phyloP scores from a whole-genome alignment of 37 sponge, comb jelly and placozoan species.

The Halichondria panicea region DNA sequence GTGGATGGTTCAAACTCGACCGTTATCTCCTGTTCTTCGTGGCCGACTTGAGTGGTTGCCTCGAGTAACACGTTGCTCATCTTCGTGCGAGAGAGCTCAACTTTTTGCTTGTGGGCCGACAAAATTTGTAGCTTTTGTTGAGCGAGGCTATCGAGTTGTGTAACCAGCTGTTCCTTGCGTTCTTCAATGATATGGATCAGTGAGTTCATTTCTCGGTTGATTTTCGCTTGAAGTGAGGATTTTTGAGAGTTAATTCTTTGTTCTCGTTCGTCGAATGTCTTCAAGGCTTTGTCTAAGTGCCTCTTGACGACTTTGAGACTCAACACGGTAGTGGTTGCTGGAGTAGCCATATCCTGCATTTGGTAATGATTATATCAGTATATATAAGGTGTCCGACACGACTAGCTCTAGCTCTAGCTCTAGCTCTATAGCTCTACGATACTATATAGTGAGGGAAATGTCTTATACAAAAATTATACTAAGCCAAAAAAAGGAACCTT shows the following conservation, averaged over 20 bases:
- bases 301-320: no score
- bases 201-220: neutral
- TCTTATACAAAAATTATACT: no score
- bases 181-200: constrained; percentile 17
- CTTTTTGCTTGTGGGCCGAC: constrained; percentile 6
- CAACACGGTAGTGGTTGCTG: no score
- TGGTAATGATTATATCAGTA: no score
- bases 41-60: neutral
- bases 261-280: neutral
- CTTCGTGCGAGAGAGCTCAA: constrained; percentile 14
- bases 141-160: constrained; percentile 19
- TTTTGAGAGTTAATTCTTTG: constrained; percentile 10
- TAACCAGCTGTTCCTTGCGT: constrained; percentile 9
- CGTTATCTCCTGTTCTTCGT: neutral
- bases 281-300: constrained; percentile 5
- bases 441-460: no score
- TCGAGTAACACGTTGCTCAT: constrained; percentile 22
- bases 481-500: no score
- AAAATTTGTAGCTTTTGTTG: constrained; percentile 6
- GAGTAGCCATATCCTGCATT: no score
- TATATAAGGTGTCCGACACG: no score
- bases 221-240: neutral
- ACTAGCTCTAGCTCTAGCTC: no score
- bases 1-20: neutral
- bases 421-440: no score